phyloP scores from a whole-genome alignment of 2,888 invertebrate species.

The Gymnoscelis rufifasciata region DNA sequence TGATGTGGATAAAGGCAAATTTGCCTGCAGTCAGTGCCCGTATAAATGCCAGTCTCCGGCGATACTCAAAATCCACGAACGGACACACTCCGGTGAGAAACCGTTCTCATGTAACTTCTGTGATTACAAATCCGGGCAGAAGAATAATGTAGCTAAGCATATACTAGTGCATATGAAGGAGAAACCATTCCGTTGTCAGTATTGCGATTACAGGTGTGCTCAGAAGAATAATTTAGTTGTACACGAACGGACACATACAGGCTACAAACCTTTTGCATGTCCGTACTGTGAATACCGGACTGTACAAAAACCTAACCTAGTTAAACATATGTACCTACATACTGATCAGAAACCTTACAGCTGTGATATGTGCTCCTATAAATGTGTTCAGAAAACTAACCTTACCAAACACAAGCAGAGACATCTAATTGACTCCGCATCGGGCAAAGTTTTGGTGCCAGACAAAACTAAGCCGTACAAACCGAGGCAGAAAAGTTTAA shows the following conservation, averaged over 20 bases:
- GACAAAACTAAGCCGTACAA: constrained; percentile 59
- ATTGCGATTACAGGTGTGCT: constrained; percentile 71
- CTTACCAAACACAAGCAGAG: constrained; percentile 70
- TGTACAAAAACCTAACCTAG: constrained; percentile 73
- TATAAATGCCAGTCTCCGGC: constrained; percentile 74
- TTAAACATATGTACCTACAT: constrained; percentile 74
- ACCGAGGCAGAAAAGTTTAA: constrained; percentile 65
- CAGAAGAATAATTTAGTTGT: constrained; percentile 75
- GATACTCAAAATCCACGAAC: constrained; percentile 71
- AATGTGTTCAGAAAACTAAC: constrained; percentile 73
- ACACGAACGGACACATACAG: constrained; percentile 73
- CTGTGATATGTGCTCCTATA: constrained; percentile 69
- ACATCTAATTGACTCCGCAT: constrained; percentile 64
- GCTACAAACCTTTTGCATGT: constrained; percentile 72
- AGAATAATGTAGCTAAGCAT: constrained; percentile 75
- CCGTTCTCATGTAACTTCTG: constrained; percentile 71
- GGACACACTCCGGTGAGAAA: constrained; percentile 71
- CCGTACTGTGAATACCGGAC: constrained; percentile 72
- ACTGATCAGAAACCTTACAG: constrained; percentile 73
- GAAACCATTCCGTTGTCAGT: constrained; percentile 71
- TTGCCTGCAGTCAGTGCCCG: constrained; percentile 62
- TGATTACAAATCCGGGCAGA: constrained; percentile 73
- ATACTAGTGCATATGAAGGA: constrained; percentile 74
- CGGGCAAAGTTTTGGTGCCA: constrained; percentile 43
- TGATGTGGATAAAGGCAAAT: constrained; percentile 53